phyloP scores from a whole-genome alignment of 2,888 invertebrate genomes.

The Drosophila multiciliata region DNA sequence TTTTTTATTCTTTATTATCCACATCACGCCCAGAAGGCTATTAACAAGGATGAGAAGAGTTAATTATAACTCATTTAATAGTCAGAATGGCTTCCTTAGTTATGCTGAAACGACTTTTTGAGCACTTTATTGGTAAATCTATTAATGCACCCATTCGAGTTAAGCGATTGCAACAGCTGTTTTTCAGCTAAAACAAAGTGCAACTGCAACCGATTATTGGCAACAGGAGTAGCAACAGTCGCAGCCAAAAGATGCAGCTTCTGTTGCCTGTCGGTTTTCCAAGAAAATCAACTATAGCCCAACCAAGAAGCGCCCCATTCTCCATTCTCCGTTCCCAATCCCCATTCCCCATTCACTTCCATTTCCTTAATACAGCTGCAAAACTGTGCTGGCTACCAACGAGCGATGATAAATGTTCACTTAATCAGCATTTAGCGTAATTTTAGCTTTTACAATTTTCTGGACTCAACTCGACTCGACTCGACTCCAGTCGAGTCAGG shows the following conservation, averaged over 20 bases:
- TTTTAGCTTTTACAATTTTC: conserved; percentile 83
- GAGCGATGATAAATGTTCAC: conserved; percentile 84
- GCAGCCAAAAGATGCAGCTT: conserved; percentile 42
- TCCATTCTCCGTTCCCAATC: conserved; percentile 8
- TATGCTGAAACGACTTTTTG: conserved; percentile 6
- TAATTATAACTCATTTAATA: conserved; percentile 1
- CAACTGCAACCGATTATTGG: conserved; percentile 20
- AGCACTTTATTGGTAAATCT: conserved; percentile 18
- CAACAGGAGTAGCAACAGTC: conserved; percentile 11
- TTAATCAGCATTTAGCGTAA: conserved; percentile 85
- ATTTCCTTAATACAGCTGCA: conserved; percentile 76
- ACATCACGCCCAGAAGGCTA: neutral
- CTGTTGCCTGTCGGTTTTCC: conserved; percentile 72
- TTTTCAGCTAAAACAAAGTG: conserved; percentile 42
- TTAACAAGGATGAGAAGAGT: neutral
- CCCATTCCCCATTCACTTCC: conserved; percentile 28
- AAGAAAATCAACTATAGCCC: conserved; percentile 77
- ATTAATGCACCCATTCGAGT: conserved; percentile 34
- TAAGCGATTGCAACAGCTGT: conserved; percentile 59
- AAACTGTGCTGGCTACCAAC: conserved; percentile 51
- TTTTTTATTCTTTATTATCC: neutral
- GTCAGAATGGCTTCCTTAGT: neutral
- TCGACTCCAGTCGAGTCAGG: conserved; percentile 10
- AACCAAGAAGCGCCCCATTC: conserved; percentile 43
- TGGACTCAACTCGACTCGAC: conserved; percentile 41